These are phyloP conservation scores for Zaprionus bogoriensis DNA, from an alignment of 2,888 invertebrate species.

Conservation along the genomic window DNA sequence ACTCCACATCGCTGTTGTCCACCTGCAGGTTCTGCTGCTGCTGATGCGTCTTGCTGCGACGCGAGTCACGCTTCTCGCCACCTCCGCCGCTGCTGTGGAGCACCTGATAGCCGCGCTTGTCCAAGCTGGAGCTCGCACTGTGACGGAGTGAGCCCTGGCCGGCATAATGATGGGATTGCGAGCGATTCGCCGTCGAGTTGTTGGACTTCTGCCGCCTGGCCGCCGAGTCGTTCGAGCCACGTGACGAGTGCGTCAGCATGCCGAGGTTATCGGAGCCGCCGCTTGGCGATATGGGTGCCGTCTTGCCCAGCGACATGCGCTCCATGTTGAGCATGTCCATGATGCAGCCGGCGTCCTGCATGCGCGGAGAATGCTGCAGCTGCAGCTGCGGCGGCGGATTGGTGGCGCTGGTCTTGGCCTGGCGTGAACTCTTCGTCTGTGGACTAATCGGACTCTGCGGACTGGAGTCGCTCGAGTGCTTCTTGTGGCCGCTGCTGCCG, in stretches of 20 bases:
- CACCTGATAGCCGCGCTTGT: slow-evolving; percentile 68
- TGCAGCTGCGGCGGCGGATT: slow-evolving; percentile 47
- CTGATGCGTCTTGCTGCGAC: slow-evolving; percentile 64
- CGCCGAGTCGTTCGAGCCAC: slow-evolving; percentile 78
- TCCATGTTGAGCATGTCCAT: slow-evolving; percentile 76
- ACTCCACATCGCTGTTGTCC: slow-evolving; percentile 84
- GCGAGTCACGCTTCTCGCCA: slow-evolving; percentile 69
- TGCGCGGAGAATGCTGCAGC: slow-evolving; percentile 69
- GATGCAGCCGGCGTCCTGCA: slow-evolving; percentile 68
- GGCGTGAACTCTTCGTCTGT: slow-evolving; percentile 66
- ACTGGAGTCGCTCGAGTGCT: slow-evolving; percentile 85
- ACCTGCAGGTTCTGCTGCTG: slow-evolving; percentile 68
- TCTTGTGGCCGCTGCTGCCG: slow-evolving; percentile 78
- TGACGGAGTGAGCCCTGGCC: slow-evolving; percentile 68
- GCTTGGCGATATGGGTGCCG: slow-evolving; percentile 73
- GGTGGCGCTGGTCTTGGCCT: slow-evolving; percentile 66
- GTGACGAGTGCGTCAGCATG: slow-evolving; percentile 78
- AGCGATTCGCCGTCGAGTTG: slow-evolving; percentile 66
- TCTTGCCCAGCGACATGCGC: slow-evolving; percentile 67
- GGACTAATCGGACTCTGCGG: slow-evolving; percentile 87
- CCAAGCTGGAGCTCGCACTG: slow-evolving; percentile 76
- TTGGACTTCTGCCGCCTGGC: slow-evolving; percentile 64
- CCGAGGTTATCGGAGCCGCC: slow-evolving; percentile 77
- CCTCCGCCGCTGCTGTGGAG: slow-evolving; percentile 33
- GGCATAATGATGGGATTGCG: slow-evolving; percentile 54